These are phyloP conservation scores for Bryconaethiops microstoma DNA, from an alignment of 2,797 vertebrate species.

Conservation along the genomic window DNA sequence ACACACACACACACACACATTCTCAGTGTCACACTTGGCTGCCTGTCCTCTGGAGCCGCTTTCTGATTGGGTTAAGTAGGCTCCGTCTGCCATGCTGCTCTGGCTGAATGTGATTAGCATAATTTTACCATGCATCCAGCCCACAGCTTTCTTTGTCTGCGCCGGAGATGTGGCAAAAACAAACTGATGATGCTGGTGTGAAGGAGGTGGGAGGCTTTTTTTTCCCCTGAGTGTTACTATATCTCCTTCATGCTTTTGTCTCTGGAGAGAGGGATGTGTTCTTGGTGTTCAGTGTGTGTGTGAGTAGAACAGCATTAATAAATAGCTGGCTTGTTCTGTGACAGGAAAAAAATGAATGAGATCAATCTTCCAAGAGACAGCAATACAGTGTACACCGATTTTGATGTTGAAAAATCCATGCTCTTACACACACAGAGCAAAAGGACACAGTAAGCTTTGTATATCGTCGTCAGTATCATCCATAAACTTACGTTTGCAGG, in stretches of 20 bases:
- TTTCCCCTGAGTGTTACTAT: constrained; percentile 22
- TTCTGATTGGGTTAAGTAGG: constrained; percentile 38
- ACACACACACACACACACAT: constrained; percentile 24
- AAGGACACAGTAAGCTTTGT: too few species aligned
- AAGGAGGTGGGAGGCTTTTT: constrained; percentile 30
- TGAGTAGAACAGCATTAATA: constrained; percentile 22
- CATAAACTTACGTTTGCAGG: not conserved
- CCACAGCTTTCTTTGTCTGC: constrained; percentile 72
- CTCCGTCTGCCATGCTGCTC: constrained; percentile 54
- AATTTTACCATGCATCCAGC: constrained; percentile 69
- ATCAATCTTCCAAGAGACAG: not conserved
- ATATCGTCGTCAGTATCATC: not conserved
- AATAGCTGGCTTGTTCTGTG: constrained; percentile 46
- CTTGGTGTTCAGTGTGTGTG: constrained; percentile 17
- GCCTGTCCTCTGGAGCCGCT: constrained; percentile 25
- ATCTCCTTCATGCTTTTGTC: constrained; percentile 41
- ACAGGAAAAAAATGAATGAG: constrained; percentile 30
- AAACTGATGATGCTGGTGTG: constrained; percentile 42
- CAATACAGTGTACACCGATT: not conserved
- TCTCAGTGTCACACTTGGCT: constrained; percentile 30
- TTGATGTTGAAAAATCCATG: too few species aligned
- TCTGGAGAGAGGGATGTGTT: constrained; percentile 33
- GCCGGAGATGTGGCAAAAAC: constrained; percentile 51
- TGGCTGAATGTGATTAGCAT: constrained; percentile 75
- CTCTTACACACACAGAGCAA: not conserved